Conservation (phyloP, 2,888 invertebrate genomes). For the Bruchidius siliquastri region DNA sequence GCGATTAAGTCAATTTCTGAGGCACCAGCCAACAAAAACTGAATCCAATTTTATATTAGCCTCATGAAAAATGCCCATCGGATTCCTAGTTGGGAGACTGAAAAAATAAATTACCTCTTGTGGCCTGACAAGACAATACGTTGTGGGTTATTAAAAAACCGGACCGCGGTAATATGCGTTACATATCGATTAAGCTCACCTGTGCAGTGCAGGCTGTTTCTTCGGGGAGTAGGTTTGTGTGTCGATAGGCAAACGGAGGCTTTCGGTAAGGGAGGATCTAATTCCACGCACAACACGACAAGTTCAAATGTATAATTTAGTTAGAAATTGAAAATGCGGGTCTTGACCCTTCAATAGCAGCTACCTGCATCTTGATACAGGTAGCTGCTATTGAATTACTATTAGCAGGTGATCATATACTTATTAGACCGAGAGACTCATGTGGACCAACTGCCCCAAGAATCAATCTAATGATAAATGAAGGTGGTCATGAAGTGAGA, state of each 20-base stretch:
- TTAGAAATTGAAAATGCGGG: no score
- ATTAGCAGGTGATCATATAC: no score
- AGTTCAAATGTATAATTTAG: background rate
- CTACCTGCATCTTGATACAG: no score
- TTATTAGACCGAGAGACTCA: no score
- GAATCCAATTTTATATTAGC: constrained; percentile 41
- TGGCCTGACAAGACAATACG: constrained; percentile 3
- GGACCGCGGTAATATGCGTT: constrained; percentile 11
- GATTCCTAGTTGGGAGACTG: constrained; percentile 25
- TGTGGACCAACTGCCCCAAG: no score
- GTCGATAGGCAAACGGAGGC: background rate
- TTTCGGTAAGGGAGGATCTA: background rate
- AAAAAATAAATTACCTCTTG: constrained; percentile 28
- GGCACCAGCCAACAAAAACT: constrained; percentile 39
- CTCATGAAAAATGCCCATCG: constrained; percentile 27
- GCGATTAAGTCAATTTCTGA: constrained; percentile 43
- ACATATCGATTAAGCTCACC: constrained; percentile 22
- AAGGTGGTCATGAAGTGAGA: no score
- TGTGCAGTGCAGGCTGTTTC: constrained; percentile 13
- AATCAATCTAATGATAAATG: no score
- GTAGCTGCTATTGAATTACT: no score
- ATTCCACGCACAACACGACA: background rate
- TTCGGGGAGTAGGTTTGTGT: background rate
- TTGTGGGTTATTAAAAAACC: background rate
- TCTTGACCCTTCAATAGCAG: no score